Conservation (phyloP, 2,888 invertebrate genomes). For the Dusona sp. region DNA sequence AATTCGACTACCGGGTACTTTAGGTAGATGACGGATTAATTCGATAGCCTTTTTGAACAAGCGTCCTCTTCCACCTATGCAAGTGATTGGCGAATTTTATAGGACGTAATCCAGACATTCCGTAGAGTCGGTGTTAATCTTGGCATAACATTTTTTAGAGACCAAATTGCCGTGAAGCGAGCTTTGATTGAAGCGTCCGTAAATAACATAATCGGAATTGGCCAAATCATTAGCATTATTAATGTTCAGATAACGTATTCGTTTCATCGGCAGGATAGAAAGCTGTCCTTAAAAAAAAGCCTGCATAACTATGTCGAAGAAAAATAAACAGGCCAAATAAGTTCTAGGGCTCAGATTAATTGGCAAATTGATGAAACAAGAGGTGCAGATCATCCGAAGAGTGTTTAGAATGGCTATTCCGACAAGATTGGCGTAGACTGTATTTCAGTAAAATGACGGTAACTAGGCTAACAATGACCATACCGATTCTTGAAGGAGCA, state of each 20-base stretch:
- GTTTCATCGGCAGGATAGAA: constrained; percentile 4
- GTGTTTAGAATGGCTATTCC: neutral
- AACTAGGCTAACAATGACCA: too few species aligned
- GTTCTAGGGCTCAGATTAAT: neutral
- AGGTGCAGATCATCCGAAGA: constrained; percentile 24
- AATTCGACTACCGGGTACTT: too few species aligned
- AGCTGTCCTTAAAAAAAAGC: constrained; percentile 35
- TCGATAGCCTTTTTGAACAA: neutral
- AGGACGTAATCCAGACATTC: constrained; percentile 7
- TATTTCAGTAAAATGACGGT: too few species aligned
- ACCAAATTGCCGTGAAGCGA: neutral
- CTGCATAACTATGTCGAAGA: constrained; percentile 20
- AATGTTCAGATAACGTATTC: too few species aligned
- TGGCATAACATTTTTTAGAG: neutral
- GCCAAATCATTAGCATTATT: constrained; percentile 13
- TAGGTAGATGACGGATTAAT: constrained; percentile 2
- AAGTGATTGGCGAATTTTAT: neutral
- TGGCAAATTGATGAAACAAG: constrained; percentile 12
- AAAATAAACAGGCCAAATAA: constrained; percentile 8
- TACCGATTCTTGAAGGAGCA: too few species aligned
- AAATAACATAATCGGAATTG: constrained; percentile 15
- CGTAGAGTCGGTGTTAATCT: too few species aligned
- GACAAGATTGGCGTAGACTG: neutral
- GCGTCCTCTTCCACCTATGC: neutral
- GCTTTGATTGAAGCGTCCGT: neutral